Percentiles rank a stretch among this genome's conserved stretches.
These are phyloP conservation scores for Apocheima hispidaria DNA, from an alignment of 2,888 invertebrate genomes.

Conservation along the genomic window DNA sequence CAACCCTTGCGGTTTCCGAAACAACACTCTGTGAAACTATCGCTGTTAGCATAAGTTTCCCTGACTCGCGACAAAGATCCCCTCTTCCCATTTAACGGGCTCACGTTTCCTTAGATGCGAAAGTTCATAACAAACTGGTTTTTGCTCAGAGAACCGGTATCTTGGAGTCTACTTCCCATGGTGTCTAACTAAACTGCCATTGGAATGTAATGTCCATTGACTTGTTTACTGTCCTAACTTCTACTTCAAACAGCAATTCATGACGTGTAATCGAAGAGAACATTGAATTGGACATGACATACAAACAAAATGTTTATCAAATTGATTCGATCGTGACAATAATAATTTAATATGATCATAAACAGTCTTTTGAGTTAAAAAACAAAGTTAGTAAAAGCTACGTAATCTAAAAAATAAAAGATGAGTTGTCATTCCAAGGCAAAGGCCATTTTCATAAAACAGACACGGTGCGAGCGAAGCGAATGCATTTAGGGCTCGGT, in stretches of 20 bases:
- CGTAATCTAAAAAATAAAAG: slow-evolving; percentile 13
- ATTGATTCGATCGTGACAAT: slow-evolving; percentile 11
- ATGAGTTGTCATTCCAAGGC: slow-evolving; percentile 41
- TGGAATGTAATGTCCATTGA: slow-evolving; percentile 64
- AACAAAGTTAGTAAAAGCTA: slow-evolving; percentile 8
- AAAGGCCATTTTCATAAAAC: slow-evolving; percentile 40
- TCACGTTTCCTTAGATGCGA: slow-evolving; percentile 50
- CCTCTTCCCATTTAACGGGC: slow-evolving; percentile 42
- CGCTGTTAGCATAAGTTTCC: slow-evolving; percentile 59
- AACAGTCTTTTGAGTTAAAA: not conserved
- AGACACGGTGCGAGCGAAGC: slow-evolving; percentile 48
- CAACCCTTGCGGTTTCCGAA: slow-evolving; percentile 70
- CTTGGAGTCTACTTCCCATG: slow-evolving; percentile 64
- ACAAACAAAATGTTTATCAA: slow-evolving; percentile 7
- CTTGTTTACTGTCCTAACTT: slow-evolving; percentile 38
- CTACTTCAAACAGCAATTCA: slow-evolving; percentile 25
- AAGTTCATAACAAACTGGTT: slow-evolving; percentile 64
- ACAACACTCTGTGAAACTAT: slow-evolving; percentile 70
- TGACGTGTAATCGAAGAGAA: slow-evolving; percentile 22
- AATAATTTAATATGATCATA: not conserved
- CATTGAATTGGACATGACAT: slow-evolving; percentile 10
- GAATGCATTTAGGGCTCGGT: slow-evolving; percentile 75
- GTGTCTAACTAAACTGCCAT: slow-evolving; percentile 68
- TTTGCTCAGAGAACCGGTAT: slow-evolving; percentile 60
- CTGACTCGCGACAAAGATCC: slow-evolving; percentile 57